Evolutionary conservation across 1,140 invertebrate genomes (phyloP).

Genomic region (Drosophila nigrodunni): DNA sequence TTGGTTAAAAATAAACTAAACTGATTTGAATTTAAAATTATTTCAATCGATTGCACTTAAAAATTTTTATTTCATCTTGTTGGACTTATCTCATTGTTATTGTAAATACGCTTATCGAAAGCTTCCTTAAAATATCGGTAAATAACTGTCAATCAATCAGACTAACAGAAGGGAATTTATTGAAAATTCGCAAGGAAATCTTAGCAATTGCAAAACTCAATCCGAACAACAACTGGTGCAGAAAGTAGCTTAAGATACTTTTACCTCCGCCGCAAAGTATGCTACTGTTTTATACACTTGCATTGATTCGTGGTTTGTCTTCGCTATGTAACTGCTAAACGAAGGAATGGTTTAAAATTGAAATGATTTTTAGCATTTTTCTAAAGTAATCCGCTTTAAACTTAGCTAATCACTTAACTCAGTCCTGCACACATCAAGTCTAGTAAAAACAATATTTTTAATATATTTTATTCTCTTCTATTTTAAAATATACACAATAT

Average conservation of each 20-base stretch:
- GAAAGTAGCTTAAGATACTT: slow-evolving; percentile 19
- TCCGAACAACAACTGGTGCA: not conserved
- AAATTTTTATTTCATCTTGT: not conserved
- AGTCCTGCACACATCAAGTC: too few relatives aligned
- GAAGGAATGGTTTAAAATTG: too few relatives aligned
- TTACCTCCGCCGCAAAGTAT: slow-evolving; percentile 2
- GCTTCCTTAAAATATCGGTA: slow-evolving; percentile 9
- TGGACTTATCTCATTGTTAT: not conserved
- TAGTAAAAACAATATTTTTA: too few relatives aligned
- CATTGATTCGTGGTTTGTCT: too few relatives aligned
- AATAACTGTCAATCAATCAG: slow-evolving; percentile 48
- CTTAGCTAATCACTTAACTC: too few relatives aligned
- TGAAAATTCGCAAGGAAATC: not conserved
- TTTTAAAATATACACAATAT: too few relatives aligned
- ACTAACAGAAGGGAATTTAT: slow-evolving; percentile 7
- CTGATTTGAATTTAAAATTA: not conserved
- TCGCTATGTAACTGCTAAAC: too few relatives aligned
- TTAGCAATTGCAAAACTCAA: not conserved
- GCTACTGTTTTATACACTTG: slow-evolving; percentile 5
- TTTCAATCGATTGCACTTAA: not conserved
- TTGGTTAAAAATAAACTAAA: not conserved
- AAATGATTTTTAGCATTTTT: too few relatives aligned
- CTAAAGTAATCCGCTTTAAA: too few relatives aligned
- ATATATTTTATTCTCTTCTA: too few relatives aligned
- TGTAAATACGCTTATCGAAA: slow-evolving; percentile 4